These are phyloP conservation scores for Andrena minutula DNA, from an alignment of 2,888 invertebrate species.

Conservation along the genomic window DNA sequence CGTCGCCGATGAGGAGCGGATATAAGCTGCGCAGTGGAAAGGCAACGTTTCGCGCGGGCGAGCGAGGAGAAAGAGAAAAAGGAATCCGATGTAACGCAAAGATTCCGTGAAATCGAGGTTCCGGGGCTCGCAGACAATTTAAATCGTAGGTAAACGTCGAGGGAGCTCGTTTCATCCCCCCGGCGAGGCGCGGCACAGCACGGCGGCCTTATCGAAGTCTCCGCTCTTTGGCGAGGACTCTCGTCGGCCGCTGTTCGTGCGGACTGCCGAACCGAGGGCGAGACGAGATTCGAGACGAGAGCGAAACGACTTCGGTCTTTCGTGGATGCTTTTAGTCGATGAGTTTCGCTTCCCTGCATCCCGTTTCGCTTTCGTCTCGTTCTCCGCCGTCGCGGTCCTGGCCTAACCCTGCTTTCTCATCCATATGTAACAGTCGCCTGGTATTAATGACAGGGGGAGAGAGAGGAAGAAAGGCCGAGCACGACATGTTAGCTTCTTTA, in stretches of 20 bases:
- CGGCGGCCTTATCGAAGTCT: constrained; percentile 60
- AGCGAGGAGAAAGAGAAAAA: constrained; percentile 15
- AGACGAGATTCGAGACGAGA: constrained; percentile 74
- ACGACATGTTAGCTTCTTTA: constrained; percentile 77
- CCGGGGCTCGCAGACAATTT: constrained; percentile 55
- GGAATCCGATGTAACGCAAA: constrained; percentile 53
- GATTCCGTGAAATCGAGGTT: constrained; percentile 46
- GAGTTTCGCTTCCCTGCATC: constrained; percentile 82
- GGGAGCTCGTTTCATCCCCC: constrained; percentile 64
- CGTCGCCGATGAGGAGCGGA: constrained; percentile 9
- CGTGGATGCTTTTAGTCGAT: constrained; percentile 85
- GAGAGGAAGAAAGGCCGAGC: constrained; percentile 73
- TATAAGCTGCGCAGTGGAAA: not conserved
- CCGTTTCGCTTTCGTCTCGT: constrained; percentile 80
- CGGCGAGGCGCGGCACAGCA: not conserved
- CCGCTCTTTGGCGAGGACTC: constrained; percentile 30
- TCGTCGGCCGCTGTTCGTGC: constrained; percentile 8
- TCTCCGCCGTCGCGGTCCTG: constrained; percentile 75
- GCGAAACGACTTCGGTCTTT: constrained; percentile 79
- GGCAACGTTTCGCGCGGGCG: not conserved
- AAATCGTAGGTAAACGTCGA: constrained; percentile 68
- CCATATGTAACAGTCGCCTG: constrained; percentile 85
- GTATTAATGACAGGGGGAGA: constrained; percentile 83
- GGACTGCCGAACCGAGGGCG: constrained; percentile 45
- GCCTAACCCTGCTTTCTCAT: constrained; percentile 82